Conservation (phyloP, 2,888 invertebrate genomes). For the Catocala sponsa region DNA sequence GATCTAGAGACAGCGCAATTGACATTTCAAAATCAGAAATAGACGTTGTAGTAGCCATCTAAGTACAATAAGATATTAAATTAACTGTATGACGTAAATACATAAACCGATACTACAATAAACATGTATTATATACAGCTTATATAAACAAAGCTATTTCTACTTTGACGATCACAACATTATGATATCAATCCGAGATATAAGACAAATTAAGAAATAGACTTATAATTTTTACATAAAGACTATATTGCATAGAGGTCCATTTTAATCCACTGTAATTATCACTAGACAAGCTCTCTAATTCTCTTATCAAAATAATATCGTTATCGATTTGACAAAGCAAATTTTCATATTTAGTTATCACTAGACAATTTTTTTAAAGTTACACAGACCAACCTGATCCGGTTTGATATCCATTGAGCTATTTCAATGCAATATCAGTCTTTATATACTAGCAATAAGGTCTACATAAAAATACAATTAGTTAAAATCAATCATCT, state of each 20-base stretch:
- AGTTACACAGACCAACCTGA: no score
- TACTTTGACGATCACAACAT: conserved; percentile 45
- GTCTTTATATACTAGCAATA: no score
- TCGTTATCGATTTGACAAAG: no score
- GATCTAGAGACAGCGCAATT: no score
- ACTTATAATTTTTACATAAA: conserved; percentile 25
- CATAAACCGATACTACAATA: conserved; percentile 34
- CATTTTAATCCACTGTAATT: neutral
- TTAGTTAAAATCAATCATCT: conserved; percentile 4
- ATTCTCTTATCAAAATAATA: no score
- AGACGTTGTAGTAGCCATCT: conserved; percentile 5
- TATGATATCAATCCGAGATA: conserved; percentile 51
- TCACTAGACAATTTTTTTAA: no score
- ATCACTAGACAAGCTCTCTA: no score
- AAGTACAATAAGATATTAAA: conserved; percentile 20
- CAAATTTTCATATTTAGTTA: no score
- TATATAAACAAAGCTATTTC: conserved; percentile 39
- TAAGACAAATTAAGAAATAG: conserved; percentile 33
- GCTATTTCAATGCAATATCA: no score
- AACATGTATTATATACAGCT: conserved; percentile 44
- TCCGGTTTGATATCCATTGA: no score
- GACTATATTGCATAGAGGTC: conserved; percentile 1
- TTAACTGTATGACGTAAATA: conserved; percentile 27
- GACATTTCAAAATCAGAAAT: neutral
- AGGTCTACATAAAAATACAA: no score